phyloP scores from a whole-genome alignment of 1,140 invertebrate genomes.

The Pogonognathellus flavescens region DNA sequence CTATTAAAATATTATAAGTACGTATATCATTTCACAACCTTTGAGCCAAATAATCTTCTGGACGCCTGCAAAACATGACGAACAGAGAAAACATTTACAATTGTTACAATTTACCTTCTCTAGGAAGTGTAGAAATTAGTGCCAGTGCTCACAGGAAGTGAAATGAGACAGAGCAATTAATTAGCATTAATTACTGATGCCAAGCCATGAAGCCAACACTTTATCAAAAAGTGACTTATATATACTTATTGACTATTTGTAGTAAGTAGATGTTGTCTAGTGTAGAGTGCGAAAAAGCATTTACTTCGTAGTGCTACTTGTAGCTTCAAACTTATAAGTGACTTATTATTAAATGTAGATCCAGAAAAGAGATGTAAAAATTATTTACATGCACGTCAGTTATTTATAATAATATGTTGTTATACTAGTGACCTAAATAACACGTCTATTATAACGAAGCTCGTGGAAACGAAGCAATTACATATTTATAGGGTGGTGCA shows the following conservation, averaged over 20 bases:
- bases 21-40: slow-evolving; percentile 9
- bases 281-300: background rate
- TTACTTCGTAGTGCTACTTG: background rate
- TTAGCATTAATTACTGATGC: slow-evolving; percentile 47
- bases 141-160: slow-evolving; percentile 42
- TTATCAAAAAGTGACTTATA: slow-evolving; percentile 29
- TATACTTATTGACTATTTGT: background rate
- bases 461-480: slow-evolving; percentile 23
- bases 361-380: background rate
- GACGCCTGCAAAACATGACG: slow-evolving; percentile 12
- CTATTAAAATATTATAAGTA: background rate
- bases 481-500: slow-evolving; percentile 1
- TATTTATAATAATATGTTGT: too few species aligned
- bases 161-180: slow-evolving; percentile 32
- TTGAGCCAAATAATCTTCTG: slow-evolving; percentile 28
- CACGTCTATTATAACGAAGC: background rate
- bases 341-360: background rate
- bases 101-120: background rate
- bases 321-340: background rate
- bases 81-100: background rate
- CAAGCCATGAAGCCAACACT: slow-evolving; percentile 8
- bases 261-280: slow-evolving; percentile 3
- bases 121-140: slow-evolving; percentile 26
- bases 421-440: too few species aligned
- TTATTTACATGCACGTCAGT: too few species aligned